These are phyloP conservation scores for Drosophila bocki DNA, from an alignment of 1,140 invertebrate genomes.

Conservation along the genomic window DNA sequence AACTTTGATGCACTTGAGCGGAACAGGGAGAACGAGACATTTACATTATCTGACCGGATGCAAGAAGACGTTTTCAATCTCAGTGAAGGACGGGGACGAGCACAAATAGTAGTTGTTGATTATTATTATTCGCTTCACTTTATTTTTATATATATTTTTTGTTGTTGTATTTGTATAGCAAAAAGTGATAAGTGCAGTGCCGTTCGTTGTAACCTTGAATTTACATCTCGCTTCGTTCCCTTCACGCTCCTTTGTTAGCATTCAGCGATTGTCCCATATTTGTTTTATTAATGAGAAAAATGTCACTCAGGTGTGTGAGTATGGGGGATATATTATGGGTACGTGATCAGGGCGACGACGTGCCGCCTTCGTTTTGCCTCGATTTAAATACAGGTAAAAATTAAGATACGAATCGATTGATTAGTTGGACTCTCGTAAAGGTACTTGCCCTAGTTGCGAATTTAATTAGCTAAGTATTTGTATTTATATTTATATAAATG, in stretches of 20 bases:
- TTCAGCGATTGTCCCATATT: slow-evolving; percentile 23
- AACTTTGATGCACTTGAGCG: not conserved
- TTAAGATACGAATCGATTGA: slow-evolving; percentile 16
- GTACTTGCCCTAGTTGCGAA: not conserved
- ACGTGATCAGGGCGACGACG: slow-evolving; percentile 9
- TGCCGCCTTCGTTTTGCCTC: slow-evolving; percentile 6
- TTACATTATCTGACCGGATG: slow-evolving; percentile 16
- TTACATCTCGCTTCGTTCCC: slow-evolving; percentile 15
- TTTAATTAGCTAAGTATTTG: too few species aligned
- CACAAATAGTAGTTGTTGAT: not conserved
- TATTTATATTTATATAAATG: not conserved
- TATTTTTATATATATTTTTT: slow-evolving; percentile 6
- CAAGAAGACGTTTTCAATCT: not conserved
- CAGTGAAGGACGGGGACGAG: slow-evolving; percentile 6
- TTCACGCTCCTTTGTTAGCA: slow-evolving; percentile 3
- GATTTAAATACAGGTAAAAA: slow-evolving; percentile 13
- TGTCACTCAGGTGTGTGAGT: slow-evolving; percentile 8
- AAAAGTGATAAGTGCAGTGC: slow-evolving; percentile 16
- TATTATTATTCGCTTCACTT: not conserved
- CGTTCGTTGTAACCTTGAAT: slow-evolving; percentile 18
- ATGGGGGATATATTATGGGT: not conserved
- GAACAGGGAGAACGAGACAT: not conserved
- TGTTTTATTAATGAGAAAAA: slow-evolving; percentile 42
- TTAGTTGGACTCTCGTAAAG: not conserved
- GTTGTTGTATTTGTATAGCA: not conserved